Conservation (phyloP, 2,113 vertebrate species). For the Sceloporus tristichus region DNA sequence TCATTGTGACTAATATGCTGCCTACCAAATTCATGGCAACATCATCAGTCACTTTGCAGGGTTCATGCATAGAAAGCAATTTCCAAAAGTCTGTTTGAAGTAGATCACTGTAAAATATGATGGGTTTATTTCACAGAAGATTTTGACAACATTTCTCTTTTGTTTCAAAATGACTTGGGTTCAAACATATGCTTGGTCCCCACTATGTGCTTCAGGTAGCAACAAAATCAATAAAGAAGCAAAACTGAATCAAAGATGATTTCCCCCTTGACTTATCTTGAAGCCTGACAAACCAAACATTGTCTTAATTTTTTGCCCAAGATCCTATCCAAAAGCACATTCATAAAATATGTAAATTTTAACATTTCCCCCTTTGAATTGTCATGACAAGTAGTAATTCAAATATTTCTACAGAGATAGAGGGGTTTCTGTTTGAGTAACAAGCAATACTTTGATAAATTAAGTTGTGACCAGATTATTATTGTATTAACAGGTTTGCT, state of each 20-base stretch:
- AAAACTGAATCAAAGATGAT: conserved; percentile 23
- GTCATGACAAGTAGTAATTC: background rate
- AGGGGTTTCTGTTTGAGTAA: too few species aligned
- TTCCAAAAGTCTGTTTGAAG: conserved; percentile 51
- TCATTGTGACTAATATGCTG: conserved; percentile 52
- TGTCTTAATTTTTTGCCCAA: background rate
- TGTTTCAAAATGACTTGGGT: background rate
- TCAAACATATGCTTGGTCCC: background rate
- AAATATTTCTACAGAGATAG: background rate
- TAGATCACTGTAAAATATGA: background rate
- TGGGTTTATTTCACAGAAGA: conserved; percentile 4
- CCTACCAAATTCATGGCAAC: conserved; percentile 35
- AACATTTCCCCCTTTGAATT: background rate
- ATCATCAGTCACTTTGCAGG: conserved; percentile 32
- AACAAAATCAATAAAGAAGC: conserved; percentile 19
- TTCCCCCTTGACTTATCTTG: background rate
- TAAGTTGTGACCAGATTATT: too few species aligned
- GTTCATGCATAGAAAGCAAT: conserved; percentile 40
- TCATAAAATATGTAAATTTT: background rate
- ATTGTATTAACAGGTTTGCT: too few species aligned
- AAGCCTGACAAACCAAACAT: background rate
- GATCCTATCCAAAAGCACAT: conserved; percentile 3
- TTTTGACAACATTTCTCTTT: conserved; percentile 19
- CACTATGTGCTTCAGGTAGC: conserved; percentile 5
- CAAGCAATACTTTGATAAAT: too few species aligned